Evolutionary conservation across 2,113 vertebrate species (phyloP), one percentile per base, ranked within the genome.

Genomic region (Miniopterus natalensis): DNA sequence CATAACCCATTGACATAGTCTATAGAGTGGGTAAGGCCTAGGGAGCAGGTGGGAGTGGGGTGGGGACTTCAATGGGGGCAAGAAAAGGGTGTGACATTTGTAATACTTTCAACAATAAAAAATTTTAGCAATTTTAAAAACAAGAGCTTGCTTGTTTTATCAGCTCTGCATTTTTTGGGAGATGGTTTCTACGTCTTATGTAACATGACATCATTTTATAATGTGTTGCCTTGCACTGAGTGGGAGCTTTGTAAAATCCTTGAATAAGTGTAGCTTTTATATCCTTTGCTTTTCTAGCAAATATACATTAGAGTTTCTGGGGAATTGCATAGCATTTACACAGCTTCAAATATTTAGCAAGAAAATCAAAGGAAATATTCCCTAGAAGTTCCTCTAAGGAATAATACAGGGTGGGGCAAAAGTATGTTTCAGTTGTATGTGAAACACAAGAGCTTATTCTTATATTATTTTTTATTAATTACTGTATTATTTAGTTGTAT

Each of bases 241-340:
- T 71, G 84, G 29, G 21, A 84, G 42, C 25, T 90, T 55, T 86
- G 42, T 79, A 65, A 81, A 94, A 77, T 89, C 17, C 45, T 80
- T 71, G 45, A 83, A 36, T 63, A 85, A 51, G 11, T 29, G 4
- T 77, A 80, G 6, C 11, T 87, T 94, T 88, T 65, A 84, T 70
- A 80, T 65, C 23, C 36, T 93, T 88, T 90, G 45, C 74, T 88
- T 90, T 84, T 31, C 70, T 75, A 78, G 20, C 51, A 75, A 94
- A 79, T 68, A 71, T 29, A 49, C 3, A 84, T 77, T 27, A 84
- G 80, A 63, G 57, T 77, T 70, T 18, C 57, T 88, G 11, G 8
- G 13, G 92, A 90, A 78, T 93, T 75, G 93, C 36, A 74, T 79
- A 95, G 13, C 25, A 75, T 75, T 63, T 95, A 63, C 55, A 59